Evolutionary conservation across 2,797 vertebrate genomes (phyloP).

Genomic region (Oreochromis grahami): DNA sequence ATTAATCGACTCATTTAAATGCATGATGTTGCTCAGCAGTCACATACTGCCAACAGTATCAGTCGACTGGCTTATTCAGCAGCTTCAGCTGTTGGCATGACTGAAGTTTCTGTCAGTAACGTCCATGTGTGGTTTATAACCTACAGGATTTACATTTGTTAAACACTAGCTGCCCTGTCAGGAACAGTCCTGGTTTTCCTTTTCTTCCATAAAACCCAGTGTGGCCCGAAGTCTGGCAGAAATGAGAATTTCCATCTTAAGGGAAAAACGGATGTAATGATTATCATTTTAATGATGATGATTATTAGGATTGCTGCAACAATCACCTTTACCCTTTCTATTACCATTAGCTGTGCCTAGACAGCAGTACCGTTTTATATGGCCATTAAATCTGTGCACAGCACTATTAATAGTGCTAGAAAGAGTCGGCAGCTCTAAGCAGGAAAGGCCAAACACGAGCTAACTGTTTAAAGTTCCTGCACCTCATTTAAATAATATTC

Average conservation of each 20-base stretch:
- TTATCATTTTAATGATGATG: conserved; percentile 15
- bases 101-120: not conserved
- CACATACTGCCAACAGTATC: not conserved
- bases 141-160: not conserved
- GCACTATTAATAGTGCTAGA: conserved; percentile 6
- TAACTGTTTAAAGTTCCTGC: conserved; percentile 14
- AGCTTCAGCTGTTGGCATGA: not conserved
- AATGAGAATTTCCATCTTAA: not conserved
- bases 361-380: not conserved
- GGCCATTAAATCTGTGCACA: conserved; percentile 1
- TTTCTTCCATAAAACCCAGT: not conserved
- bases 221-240: not conserved
- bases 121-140: not conserved
- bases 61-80: not conserved
- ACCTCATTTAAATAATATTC: conserved; percentile 53
- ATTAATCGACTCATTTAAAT: not conserved
- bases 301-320: conserved; percentile 7
- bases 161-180: not conserved
- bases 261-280: not conserved
- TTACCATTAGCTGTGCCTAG: not conserved
- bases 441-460: not conserved
- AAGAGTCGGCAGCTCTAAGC: conserved; percentile 7
- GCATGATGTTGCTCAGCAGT: not conserved
- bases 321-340: conserved; percentile 11
- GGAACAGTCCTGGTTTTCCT: not conserved